These are phyloP conservation scores for Pammene aurita DNA, from an alignment of 2,888 invertebrate species.

Conservation along the genomic window DNA sequence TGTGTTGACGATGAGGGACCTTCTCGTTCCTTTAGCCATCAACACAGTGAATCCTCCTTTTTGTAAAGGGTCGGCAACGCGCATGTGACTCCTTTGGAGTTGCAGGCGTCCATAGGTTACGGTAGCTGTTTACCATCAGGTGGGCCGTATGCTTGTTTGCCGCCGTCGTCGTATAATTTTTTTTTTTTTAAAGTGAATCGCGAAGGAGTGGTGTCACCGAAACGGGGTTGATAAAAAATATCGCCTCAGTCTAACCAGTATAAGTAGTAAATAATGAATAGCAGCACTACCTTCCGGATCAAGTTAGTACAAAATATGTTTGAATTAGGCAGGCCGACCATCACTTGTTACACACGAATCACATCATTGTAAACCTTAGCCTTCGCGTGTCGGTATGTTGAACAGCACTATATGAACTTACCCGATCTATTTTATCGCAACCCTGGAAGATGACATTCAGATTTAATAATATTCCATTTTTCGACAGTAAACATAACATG, in stretches of 20 bases:
- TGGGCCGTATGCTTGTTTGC: no score
- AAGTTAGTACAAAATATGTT: neutral
- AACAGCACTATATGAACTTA: neutral
- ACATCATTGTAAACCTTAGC: neutral
- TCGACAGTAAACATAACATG: no score
- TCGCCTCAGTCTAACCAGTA: neutral
- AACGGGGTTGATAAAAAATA: neutral
- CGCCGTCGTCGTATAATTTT: no score
- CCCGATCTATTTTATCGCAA: neutral
- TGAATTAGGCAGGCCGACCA: neutral
- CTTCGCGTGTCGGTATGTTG: slow-evolving; percentile 7
- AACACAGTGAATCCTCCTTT: no score
- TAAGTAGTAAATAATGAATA: neutral
- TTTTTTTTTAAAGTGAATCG: slow-evolving; percentile 7
- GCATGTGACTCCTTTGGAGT: no score
- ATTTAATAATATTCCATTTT: no score
- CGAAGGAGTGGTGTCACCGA: slow-evolving; percentile 23
- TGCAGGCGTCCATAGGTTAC: no score
- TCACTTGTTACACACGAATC: slow-evolving; percentile 19
- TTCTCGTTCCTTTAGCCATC: no score
- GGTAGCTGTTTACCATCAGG: no score
- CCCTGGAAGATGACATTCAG: no score
- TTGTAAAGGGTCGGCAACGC: no score
- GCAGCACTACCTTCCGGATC: neutral
- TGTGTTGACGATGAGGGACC: no score